Evolutionary conservation across 1,140 invertebrate species (phyloP).

Genomic region (Calycopis cecrops): DNA sequence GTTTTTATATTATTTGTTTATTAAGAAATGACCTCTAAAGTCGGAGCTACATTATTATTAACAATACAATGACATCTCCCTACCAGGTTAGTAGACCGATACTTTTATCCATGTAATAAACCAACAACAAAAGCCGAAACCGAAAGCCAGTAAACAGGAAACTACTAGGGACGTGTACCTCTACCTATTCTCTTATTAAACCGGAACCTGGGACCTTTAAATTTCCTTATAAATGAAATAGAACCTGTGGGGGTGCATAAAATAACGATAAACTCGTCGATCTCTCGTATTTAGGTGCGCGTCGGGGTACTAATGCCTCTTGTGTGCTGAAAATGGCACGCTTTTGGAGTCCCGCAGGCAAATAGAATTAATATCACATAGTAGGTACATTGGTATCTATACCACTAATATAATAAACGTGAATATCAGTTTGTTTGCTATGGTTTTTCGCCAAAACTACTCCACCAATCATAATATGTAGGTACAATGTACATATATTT

Average conservation of each 20-base stretch:
- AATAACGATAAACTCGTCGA: slow-evolving; percentile 44
- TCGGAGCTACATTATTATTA: too few species aligned
- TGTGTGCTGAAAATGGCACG: slow-evolving; percentile 14
- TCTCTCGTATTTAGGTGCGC: slow-evolving; percentile 29
- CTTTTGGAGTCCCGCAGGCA: not conserved
- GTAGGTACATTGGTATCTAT: not conserved
- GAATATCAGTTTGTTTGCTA: too few species aligned
- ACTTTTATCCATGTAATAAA: too few species aligned
- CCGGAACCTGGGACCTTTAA: slow-evolving; percentile 36
- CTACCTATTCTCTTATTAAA: slow-evolving; percentile 40
- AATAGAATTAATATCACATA: not conserved
- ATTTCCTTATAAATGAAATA: slow-evolving; percentile 39
- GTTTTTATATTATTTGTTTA: too few species aligned
- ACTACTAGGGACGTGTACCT: slow-evolving; percentile 9
- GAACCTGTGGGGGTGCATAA: slow-evolving; percentile 48
- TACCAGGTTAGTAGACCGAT: too few species aligned
- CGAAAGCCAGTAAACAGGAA: slow-evolving; percentile 1
- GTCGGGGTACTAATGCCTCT: slow-evolving; percentile 26
- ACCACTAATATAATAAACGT: not conserved
- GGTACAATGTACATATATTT: too few species aligned
- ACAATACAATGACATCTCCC: too few species aligned
- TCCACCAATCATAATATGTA: too few species aligned
- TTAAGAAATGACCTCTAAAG: too few species aligned
- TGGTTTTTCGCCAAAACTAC: too few species aligned
- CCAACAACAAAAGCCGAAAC: not conserved